Evolutionary conservation across 2,888 invertebrate species (phyloP).

Genomic region (Zhuqinia jingwanae): DNA sequence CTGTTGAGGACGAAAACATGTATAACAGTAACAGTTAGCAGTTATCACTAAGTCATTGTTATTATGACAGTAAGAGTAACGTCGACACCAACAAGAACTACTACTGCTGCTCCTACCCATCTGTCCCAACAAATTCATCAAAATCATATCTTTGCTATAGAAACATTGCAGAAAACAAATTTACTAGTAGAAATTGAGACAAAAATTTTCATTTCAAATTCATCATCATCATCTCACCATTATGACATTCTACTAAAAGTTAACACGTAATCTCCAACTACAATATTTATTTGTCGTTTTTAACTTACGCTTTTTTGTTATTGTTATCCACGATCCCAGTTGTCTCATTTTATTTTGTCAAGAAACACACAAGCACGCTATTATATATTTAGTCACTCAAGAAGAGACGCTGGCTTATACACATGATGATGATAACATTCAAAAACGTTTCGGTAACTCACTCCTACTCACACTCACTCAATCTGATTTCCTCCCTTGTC

Average conservation of each 20-base stretch:
- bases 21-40: constrained; percentile 79
- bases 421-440: no score
- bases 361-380: no score
- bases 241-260: not conserved
- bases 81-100: not conserved
- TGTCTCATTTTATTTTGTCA: constrained; percentile 28
- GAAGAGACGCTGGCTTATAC: constrained; percentile 37
- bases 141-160: not conserved
- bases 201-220: not conserved
- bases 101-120: not conserved
- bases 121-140: not conserved
- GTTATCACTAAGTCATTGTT: no score
- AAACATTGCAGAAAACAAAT: not conserved
- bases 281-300: no score
- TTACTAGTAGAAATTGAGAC: no score
- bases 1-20: constrained; percentile 85
- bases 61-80: no score
- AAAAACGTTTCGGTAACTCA: constrained; percentile 20
- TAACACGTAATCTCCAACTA: not conserved
- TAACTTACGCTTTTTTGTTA: no score
- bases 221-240: not conserved
- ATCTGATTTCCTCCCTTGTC: not conserved
- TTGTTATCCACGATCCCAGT: no score
- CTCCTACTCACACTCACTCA: not conserved
- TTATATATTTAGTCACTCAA: constrained; percentile 46